Evolutionary conservation across 64 coral and sea anemone genomes (phyloP).

Genomic region (Hydrozoanthus tunicans): DNA sequence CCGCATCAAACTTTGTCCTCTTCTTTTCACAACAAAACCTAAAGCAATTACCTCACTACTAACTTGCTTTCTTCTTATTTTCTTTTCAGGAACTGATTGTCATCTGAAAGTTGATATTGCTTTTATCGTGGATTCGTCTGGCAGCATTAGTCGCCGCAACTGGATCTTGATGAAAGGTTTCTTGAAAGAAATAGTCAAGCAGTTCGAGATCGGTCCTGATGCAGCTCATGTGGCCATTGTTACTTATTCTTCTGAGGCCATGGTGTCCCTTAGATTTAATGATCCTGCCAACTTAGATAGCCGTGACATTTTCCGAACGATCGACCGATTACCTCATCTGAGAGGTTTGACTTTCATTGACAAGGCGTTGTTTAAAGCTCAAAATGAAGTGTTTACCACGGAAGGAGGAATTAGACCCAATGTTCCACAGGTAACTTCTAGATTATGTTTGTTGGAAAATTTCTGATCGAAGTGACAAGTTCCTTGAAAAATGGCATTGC

Average conservation of each 20-base stretch:
- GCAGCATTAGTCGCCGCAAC: constrained; percentile 55
- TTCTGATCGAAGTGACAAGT: no score
- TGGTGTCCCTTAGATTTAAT: constrained; percentile 42
- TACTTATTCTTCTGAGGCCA: constrained; percentile 55
- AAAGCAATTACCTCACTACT: no score
- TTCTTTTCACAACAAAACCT: no score
- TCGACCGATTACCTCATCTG: constrained; percentile 33
- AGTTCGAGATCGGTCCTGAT: constrained; percentile 42
- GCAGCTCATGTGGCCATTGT: constrained; percentile 57
- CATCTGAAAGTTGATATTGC: constrained; percentile 51
- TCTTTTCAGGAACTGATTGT: neutral
- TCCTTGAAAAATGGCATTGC: neutral
- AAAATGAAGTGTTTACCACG: neutral
- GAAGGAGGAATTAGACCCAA: constrained; percentile 29
- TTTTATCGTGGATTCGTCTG: constrained; percentile 47
- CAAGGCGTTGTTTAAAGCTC: neutral
- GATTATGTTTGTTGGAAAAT: no score
- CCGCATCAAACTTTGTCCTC: neutral
- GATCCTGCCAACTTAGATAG: neutral
- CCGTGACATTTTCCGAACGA: neutral
- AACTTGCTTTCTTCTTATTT: neutral
- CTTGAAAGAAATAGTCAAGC: constrained; percentile 22
- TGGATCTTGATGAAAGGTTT: constrained; percentile 55
- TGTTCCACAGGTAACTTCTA: constrained; percentile 20
- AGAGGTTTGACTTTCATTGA: constrained; percentile 48